These are phyloP conservation scores for Epirrhoe alternata DNA, from an alignment of 2,888 invertebrate species.

Conservation along the genomic window DNA sequence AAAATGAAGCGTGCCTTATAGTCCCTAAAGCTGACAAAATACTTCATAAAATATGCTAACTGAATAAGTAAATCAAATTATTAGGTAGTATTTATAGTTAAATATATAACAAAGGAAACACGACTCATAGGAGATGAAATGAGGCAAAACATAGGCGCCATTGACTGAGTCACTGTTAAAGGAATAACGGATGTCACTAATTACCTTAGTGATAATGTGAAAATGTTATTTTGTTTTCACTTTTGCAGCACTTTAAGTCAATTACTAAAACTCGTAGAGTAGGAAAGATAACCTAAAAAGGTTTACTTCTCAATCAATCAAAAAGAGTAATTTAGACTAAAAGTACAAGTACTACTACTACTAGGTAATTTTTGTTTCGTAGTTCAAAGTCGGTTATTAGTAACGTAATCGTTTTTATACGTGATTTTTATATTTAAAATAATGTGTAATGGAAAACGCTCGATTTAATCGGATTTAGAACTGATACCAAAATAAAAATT, in stretches of 20 bases:
- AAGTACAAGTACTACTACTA: too few species aligned
- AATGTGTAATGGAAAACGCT: not conserved
- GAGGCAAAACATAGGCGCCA: slow-evolving; percentile 36
- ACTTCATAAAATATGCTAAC: too few species aligned
- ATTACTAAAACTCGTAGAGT: not conserved
- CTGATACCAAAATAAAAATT: slow-evolving; percentile 3
- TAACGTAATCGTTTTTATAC: not conserved
- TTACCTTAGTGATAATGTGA: slow-evolving; percentile 25
- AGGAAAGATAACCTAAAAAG: not conserved
- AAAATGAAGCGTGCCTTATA: not conserved
- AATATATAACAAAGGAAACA: slow-evolving; percentile 32
- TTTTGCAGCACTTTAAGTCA: not conserved
- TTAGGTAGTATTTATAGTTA: not conserved
- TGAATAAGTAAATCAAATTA: not conserved
- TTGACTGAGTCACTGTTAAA: slow-evolving; percentile 36
- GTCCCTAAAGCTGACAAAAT: too few species aligned
- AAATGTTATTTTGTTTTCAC: slow-evolving; percentile 15
- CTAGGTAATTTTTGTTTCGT: not conserved
- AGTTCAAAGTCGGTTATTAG: not conserved
- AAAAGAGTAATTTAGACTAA: too few species aligned
- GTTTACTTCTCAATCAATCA: too few species aligned
- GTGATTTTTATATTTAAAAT: not conserved
- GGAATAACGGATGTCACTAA: slow-evolving; percentile 35
- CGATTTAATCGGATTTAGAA: not conserved
- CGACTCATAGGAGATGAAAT: slow-evolving; percentile 36